Evolutionary conservation across 2,888 invertebrate genomes (phyloP), one percentile per base, ranked within the genome.

Genomic region (Cephalotes varians): DNA sequence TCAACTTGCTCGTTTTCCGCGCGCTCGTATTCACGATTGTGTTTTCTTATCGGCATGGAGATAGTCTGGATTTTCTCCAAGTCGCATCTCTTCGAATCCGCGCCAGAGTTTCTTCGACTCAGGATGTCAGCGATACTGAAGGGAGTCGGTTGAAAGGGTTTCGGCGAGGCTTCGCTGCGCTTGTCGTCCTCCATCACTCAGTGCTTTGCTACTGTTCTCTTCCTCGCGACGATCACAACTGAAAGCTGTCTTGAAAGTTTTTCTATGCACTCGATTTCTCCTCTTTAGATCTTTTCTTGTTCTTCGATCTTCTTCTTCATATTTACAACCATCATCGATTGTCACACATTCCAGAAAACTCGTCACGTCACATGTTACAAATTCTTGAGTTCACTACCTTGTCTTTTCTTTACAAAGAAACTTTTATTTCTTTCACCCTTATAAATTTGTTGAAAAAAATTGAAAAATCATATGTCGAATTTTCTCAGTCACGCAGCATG

Each of bases 51-150:
- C 31, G 79, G 34, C 34, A 71, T 58, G 18, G 95, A 95, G 21
- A 82, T 76, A 0, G 81, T 83, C 76, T 90, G 87, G 37, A 65
- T 65, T 21, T 90, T 85, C 34, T 89, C 88, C 12, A 84, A 56
- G 25, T 89, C 90, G 7, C 82, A 76, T 81, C 84, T 77, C 21
- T 74, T 87, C 51, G 81, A 47, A 1, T 79, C 71, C 31, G 79
- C 6, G 58, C 47, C 72, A 21, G 85, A 81, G 9, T 82, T 90
- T 62, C 87, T 83, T 9, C 92, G 90, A 67, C 92, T 94, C 40
- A 94, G 87, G n/a, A 94, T 94, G 64, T 94, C 93, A 0, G 94
- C 94, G 82, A 94, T 94, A 80, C 94, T 93, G 86, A 94, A 94
- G 0, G 94, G 94, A 7, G 94, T 94, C 25, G 94, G 93, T 44